A percentile compares a stretch with the other conserved stretches of the same genome.
Evolutionary conservation across 2,113 vertebrate species (phyloP).

Genomic region (Turnix velox): DNA sequence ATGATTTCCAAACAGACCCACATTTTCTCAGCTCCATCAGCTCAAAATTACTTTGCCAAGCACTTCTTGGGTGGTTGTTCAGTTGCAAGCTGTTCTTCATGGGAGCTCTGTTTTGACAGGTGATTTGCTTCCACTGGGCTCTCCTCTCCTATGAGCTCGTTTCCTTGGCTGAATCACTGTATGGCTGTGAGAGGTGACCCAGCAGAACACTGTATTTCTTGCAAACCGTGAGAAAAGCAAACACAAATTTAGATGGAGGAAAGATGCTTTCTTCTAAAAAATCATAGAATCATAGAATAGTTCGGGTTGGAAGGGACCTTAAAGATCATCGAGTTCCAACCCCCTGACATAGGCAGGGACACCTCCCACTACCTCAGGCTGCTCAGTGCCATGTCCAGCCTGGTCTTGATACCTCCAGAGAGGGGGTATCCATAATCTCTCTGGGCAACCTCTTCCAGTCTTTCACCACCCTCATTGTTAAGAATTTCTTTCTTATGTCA

Average conservation of each 20-base stretch:
- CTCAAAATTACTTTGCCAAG: constrained; percentile 28
- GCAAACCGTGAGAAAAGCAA: neutral
- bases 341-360: too few species aligned
- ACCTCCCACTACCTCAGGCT: too few species aligned
- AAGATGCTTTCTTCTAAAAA: neutral
- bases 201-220: neutral
- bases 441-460: too few species aligned
- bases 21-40: constrained; percentile 19
- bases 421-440: too few species aligned
- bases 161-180: neutral
- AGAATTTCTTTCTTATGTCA: too few species aligned
- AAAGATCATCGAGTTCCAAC: too few species aligned
- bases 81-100: neutral
- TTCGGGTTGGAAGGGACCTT: too few species aligned
- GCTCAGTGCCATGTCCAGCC: too few species aligned
- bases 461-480: too few species aligned
- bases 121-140: neutral
- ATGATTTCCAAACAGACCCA: neutral
- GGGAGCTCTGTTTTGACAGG: neutral
- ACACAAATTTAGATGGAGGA: neutral
- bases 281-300: too few species aligned
- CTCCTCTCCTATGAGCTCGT: neutral
- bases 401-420: too few species aligned
- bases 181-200: neutral
- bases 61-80: neutral